A percentile compares a stretch with the other conserved stretches of the same genome.
Conservation (phyloP, 2,797 vertebrate genomes). For the Thunnus albacares region DNA sequence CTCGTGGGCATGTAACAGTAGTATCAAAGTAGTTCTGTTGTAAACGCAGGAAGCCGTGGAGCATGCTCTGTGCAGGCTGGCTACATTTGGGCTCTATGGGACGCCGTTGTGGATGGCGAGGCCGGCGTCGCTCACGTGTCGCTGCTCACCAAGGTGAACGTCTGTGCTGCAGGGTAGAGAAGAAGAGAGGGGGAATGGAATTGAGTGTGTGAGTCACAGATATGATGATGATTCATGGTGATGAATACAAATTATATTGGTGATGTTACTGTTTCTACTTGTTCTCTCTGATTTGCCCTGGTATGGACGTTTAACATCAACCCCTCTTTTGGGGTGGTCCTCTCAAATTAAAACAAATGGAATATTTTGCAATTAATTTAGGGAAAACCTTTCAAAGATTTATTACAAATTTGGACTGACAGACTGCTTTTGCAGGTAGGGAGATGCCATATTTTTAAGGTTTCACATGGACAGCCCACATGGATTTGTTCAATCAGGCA, state of each 20-base stretch:
- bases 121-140: conserved; percentile 71
- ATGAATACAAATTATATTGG: too few species aligned
- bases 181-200: not conserved
- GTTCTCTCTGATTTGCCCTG: too few species aligned
- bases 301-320: too few species aligned
- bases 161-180: conserved; percentile 68
- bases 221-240: too few species aligned
- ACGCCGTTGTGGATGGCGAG: conserved; percentile 13
- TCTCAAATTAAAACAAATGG: too few species aligned
- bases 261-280: too few species aligned
- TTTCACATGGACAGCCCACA: not conserved
- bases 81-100: conserved; percentile 72
- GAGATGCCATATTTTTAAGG: not conserved
- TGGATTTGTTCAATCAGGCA: too few species aligned
- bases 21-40: conserved; percentile 60
- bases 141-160: conserved; percentile 72
- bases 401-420: not conserved
- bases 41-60: conserved; percentile 67
- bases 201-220: not conserved
- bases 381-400: not conserved
- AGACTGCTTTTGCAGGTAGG: not conserved
- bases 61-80: conserved; percentile 69
- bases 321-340: too few species aligned
- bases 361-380: too few species aligned
- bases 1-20: conserved; percentile 42